Evolutionary conservation across 2,113 vertebrate species (phyloP).

Genomic region (Cariama cristata): DNA sequence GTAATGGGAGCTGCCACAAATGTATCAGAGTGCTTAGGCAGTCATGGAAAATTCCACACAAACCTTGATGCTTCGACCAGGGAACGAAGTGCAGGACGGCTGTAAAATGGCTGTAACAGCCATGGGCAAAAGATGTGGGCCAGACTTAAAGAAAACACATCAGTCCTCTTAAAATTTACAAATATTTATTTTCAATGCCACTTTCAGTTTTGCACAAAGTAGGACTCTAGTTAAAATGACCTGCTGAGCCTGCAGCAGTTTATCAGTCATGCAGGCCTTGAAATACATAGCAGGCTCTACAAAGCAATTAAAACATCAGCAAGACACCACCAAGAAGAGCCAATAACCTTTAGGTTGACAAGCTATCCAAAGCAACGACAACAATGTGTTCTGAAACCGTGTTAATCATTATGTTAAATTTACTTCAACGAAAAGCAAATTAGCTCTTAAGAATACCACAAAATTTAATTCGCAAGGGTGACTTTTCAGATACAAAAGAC

Average conservation of each 20-base stretch:
- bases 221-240: not conserved
- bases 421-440: not conserved
- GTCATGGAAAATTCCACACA: constrained; percentile 83
- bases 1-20: constrained; percentile 65
- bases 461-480: not conserved
- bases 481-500: not conserved
- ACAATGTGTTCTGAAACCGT: not conserved
- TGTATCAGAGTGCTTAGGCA: constrained; percentile 64
- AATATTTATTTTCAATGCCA: not conserved
- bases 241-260: not conserved
- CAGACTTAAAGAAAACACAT: constrained; percentile 5
- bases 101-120: not conserved
- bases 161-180: not conserved
- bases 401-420: not conserved
- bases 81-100: constrained; percentile 40
- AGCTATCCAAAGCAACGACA: not conserved
- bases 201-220: not conserved
- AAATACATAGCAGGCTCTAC: not conserved
- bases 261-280: not conserved
- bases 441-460: not conserved
- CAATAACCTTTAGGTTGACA: not conserved
- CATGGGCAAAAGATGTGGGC: not conserved
- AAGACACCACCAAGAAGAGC: not conserved
- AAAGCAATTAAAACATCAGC: constrained; percentile 15
- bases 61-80: constrained; percentile 67